Percentiles rank a stretch among this genome's conserved stretches.
Conservation (phyloP, 2,113 vertebrate species). For the Porphyrio hochstetteri region DNA sequence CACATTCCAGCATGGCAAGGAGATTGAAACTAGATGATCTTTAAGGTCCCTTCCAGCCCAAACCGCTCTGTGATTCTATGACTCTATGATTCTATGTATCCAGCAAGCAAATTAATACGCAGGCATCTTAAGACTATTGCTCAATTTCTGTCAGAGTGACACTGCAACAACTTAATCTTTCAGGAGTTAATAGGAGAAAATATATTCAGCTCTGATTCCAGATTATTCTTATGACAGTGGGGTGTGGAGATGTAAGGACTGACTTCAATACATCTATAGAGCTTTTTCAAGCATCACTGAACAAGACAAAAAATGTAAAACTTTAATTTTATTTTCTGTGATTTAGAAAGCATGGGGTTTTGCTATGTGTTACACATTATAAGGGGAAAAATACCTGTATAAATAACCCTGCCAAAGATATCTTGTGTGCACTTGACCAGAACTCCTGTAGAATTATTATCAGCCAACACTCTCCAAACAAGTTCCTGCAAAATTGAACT, state of each 20-base stretch:
- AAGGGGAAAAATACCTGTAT: neutral
- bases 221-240: neutral
- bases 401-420: neutral
- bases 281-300: neutral
- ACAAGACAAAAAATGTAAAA: neutral
- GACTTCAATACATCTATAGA: neutral
- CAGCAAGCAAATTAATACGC: neutral
- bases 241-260: neutral
- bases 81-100: neutral
- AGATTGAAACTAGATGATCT: too few relatives aligned
- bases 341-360: neutral
- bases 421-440: neutral
- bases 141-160: neutral
- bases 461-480: neutral
- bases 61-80: too few relatives aligned
- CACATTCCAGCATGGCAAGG: too few relatives aligned
- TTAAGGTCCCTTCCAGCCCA: too few relatives aligned
- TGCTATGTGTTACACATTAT: neutral
- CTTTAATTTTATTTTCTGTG: neutral
- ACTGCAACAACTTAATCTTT: neutral
- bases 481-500: neutral
- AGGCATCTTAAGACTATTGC: neutral
- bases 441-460: neutral
- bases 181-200: neutral
- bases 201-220: neutral